These are phyloP conservation scores for Empidonax traillii DNA, from an alignment of 2,113 vertebrate genomes.

Conservation along the genomic window DNA sequence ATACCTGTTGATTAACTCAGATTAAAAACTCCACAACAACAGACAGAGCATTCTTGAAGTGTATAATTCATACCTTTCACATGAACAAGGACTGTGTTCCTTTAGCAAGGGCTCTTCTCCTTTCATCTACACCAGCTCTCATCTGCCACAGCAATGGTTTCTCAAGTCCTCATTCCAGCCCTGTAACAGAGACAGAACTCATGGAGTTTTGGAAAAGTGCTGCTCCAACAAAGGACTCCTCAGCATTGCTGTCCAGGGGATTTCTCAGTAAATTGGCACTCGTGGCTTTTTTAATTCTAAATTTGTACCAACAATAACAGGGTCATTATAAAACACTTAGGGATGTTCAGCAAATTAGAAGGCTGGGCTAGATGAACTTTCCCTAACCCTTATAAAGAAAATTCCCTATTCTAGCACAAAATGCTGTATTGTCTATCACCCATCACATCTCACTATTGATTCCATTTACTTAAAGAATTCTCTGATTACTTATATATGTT, in stretches of 20 bases:
- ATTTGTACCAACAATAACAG: not conserved
- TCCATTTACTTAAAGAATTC: not conserved
- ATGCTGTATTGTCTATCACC: not conserved
- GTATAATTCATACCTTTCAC: not conserved
- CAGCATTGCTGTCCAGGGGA: not conserved
- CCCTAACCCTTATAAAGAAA: not conserved
- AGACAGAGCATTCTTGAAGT: not conserved
- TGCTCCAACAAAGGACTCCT: not conserved
- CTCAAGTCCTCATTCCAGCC: not conserved
- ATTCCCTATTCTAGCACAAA: not conserved
- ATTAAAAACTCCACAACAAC: not conserved
- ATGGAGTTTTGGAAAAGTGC: not conserved
- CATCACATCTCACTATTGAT: not conserved
- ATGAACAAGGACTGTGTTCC: not conserved
- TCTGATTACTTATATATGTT: not conserved
- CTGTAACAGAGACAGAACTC: not conserved
- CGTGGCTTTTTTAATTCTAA: not conserved
- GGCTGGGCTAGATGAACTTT: not conserved
- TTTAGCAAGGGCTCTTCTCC: not conserved
- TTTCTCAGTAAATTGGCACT: not conserved
- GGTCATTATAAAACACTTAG: not conserved
- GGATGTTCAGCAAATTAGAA: not conserved
- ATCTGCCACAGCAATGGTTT: not conserved
- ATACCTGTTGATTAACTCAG: not conserved
- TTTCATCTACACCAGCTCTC: not conserved